phyloP scores from a whole-genome alignment of 2,113 vertebrate genomes.

The Nothoprocta perdicaria region DNA sequence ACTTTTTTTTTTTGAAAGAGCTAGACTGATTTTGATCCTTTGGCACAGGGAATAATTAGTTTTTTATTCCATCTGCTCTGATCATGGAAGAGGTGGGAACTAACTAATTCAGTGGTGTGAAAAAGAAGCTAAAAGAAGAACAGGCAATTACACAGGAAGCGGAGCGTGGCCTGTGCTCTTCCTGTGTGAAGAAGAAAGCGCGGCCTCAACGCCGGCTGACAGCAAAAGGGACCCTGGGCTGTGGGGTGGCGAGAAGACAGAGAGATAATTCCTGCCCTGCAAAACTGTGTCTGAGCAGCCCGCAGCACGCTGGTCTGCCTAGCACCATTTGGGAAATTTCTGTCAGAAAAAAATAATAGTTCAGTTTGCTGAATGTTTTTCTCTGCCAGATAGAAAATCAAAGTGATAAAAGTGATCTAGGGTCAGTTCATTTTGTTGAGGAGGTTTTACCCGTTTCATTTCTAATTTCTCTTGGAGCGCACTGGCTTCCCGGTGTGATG shows the following conservation, averaged over 20 bases:
- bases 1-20: neutral
- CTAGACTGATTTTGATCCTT: neutral
- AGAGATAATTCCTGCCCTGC: accelerated
- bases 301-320: accelerated
- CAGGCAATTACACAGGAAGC: slow-evolving; percentile 32
- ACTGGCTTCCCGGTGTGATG: neutral
- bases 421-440: neutral
- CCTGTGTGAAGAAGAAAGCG: neutral
- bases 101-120: neutral
- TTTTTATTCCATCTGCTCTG: neutral
- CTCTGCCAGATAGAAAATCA: slow-evolving; percentile 2
- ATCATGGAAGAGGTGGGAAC: neutral
- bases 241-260: neutral
- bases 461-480: neutral
- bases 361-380: neutral
- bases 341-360: neutral
- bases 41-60: neutral
- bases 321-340: neutral
- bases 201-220: neutral
- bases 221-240: neutral
- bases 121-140: neutral
- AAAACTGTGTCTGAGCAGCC: neutral
- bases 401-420: neutral
- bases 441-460: neutral
- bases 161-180: slow-evolving; percentile 10